Percentiles rank a stretch among this genome's conserved stretches.
phyloP scores from a whole-genome alignment of 2,797 vertebrate genomes.

The Lophotriccus pileatus region DNA sequence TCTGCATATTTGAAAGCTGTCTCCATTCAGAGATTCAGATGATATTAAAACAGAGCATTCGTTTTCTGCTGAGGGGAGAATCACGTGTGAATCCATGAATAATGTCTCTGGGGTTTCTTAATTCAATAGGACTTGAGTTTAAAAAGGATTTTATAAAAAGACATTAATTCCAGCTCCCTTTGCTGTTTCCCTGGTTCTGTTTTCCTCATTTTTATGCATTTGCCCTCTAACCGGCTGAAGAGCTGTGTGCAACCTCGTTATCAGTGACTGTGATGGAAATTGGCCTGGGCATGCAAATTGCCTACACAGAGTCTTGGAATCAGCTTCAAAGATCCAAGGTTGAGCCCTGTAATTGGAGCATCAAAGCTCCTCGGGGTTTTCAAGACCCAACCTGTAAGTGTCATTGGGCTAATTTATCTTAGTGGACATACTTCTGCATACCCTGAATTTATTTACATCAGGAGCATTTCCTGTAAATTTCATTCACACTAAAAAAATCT shows the following conservation, averaged over 20 bases:
- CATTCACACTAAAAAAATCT: background rate
- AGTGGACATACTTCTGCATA: background rate
- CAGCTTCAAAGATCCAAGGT: slow-evolving; percentile 3
- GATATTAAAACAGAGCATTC: background rate
- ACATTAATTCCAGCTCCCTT: background rate
- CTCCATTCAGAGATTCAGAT: background rate
- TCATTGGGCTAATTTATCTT: background rate
- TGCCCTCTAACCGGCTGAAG: background rate
- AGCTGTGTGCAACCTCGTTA: slow-evolving; percentile 7
- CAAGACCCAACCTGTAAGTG: background rate
- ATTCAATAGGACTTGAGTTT: background rate
- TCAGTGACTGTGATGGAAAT: background rate
- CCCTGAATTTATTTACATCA: background rate
- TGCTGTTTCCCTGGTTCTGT: slow-evolving; percentile 1
- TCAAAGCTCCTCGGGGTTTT: background rate
- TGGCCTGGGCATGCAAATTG: background rate
- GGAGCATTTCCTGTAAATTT: background rate
- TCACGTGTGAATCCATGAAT: background rate
- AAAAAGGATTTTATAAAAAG: background rate
- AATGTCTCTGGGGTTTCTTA: background rate
- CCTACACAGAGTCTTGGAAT: background rate
- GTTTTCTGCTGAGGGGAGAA: background rate
- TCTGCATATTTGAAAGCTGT: background rate
- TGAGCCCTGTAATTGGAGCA: background rate
- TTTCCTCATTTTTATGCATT: slow-evolving; percentile 21